These are phyloP conservation scores for Smithornis capensis DNA, from an alignment of 2,113 vertebrate species.

Conservation along the genomic window DNA sequence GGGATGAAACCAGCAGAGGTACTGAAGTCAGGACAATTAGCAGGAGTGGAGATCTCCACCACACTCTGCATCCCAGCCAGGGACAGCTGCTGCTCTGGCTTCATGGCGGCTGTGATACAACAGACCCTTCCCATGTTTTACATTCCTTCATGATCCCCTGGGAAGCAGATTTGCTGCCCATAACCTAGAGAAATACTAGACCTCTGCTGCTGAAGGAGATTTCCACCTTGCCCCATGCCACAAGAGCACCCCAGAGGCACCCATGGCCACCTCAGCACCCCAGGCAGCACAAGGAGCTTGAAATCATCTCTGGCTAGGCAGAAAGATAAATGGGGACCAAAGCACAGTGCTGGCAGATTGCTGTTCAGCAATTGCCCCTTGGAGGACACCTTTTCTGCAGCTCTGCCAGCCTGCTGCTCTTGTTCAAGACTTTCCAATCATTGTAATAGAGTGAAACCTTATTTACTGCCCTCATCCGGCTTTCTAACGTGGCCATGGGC, in stretches of 20 bases:
- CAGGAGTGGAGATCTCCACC: neutral
- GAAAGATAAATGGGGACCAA: neutral
- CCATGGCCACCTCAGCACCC: neutral
- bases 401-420: neutral
- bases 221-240: neutral
- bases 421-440: neutral
- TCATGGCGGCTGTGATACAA: rapidly evolving
- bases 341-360: neutral
- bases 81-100: neutral
- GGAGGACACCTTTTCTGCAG: slow-evolving; percentile 29
- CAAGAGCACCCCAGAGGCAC: neutral
- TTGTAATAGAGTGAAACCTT: slow-evolving; percentile 15
- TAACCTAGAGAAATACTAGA: neutral
- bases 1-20: neutral
- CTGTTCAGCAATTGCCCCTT: neutral
- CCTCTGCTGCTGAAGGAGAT: neutral
- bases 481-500: neutral
- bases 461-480: neutral
- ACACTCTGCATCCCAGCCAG: neutral
- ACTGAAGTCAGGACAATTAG: neutral
- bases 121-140: neutral
- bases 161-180: neutral
- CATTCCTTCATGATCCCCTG: neutral
- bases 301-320: neutral
- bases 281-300: rapidly evolving